These are phyloP conservation scores for Istiophorus platypterus DNA, from an alignment of 2,113 vertebrate genomes.

Conservation along the genomic window DNA sequence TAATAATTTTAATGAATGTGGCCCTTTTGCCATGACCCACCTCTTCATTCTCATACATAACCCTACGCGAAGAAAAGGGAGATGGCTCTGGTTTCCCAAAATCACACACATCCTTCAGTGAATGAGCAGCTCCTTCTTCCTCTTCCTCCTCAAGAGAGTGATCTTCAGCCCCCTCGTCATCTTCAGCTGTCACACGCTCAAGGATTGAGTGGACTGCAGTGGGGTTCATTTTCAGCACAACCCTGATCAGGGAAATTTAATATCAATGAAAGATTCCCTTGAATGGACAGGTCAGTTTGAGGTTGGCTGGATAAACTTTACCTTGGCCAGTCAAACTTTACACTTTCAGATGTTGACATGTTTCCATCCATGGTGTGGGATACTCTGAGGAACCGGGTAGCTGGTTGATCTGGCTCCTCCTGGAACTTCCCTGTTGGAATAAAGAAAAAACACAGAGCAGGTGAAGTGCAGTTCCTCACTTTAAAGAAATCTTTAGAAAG, in stretches of 20 bases:
- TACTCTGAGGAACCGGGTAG: slow-evolving; percentile 89
- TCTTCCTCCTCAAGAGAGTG: slow-evolving; percentile 92
- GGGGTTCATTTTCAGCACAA: slow-evolving; percentile 95
- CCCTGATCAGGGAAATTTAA: slow-evolving; percentile 77
- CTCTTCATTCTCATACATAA: slow-evolving; percentile 99
- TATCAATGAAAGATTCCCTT: neutral
- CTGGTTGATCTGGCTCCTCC: slow-evolving; percentile 85
- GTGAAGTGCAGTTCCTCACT: neutral
- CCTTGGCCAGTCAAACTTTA: slow-evolving; percentile 97
- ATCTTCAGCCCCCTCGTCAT: slow-evolving; percentile 91
- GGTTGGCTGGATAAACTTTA: slow-evolving; percentile 48
- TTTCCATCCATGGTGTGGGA: slow-evolving; percentile 92
- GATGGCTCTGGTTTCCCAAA: slow-evolving; percentile 95
- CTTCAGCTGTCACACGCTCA: slow-evolving; percentile 92
- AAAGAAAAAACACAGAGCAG: neutral
- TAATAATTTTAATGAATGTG: neutral
- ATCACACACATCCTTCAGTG: slow-evolving; percentile 97
- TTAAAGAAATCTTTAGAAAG: neutral
- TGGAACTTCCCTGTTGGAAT: slow-evolving; percentile 89
- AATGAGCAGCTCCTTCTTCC: slow-evolving; percentile 94
- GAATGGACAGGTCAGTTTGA: neutral
- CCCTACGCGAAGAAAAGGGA: slow-evolving; percentile 96
- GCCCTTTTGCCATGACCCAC: slow-evolving; percentile 72
- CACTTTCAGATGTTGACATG: slow-evolving; percentile 90
- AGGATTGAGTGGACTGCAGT: slow-evolving; percentile 95